These are phyloP conservation scores for Leptinotarsa juncta DNA, from an alignment of 2,888 invertebrate genomes.

Conservation along the genomic window DNA sequence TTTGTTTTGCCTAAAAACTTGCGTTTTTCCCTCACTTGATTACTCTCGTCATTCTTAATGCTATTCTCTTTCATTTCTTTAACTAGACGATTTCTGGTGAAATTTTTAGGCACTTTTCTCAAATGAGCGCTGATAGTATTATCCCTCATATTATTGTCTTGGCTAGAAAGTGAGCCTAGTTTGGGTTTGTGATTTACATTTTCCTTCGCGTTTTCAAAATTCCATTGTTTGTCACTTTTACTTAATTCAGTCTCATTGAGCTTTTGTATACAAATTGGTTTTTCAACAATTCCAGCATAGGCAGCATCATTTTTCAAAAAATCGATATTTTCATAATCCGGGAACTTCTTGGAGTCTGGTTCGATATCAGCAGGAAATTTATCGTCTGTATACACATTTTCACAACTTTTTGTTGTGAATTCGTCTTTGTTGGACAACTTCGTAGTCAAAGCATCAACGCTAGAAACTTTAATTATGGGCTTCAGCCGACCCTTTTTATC, in stretches of 20 bases:
- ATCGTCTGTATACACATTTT: slow-evolving; percentile 46
- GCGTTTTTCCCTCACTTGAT: slow-evolving; percentile 31
- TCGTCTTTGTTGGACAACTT: slow-evolving; percentile 38
- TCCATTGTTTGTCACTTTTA: slow-evolving; percentile 26
- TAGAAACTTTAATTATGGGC: slow-evolving; percentile 55
- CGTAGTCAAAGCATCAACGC: slow-evolving; percentile 42
- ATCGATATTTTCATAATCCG: slow-evolving; percentile 61
- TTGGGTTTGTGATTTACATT: neutral
- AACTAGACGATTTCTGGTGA: slow-evolving; percentile 61
- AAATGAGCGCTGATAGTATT: slow-evolving; percentile 54
- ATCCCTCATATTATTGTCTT: slow-evolving; percentile 53
- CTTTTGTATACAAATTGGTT: slow-evolving; percentile 51
- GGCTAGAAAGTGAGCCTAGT: neutral
- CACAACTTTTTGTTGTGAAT: slow-evolving; percentile 54
- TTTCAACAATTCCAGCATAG: slow-evolving; percentile 51
- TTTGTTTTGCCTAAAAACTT: slow-evolving; percentile 49
- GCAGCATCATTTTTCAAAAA: slow-evolving; percentile 60
- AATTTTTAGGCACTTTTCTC: slow-evolving; percentile 63
- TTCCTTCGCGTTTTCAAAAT: neutral
- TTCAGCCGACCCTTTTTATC: slow-evolving; percentile 44
- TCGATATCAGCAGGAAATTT: slow-evolving; percentile 18
- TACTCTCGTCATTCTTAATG: slow-evolving; percentile 35
- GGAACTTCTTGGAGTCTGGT: slow-evolving; percentile 44
- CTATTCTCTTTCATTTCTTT: slow-evolving; percentile 50
- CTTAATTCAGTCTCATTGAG: slow-evolving; percentile 39